phyloP scores from a whole-genome alignment of 2,888 invertebrate species.

The Parelbella ahira region DNA sequence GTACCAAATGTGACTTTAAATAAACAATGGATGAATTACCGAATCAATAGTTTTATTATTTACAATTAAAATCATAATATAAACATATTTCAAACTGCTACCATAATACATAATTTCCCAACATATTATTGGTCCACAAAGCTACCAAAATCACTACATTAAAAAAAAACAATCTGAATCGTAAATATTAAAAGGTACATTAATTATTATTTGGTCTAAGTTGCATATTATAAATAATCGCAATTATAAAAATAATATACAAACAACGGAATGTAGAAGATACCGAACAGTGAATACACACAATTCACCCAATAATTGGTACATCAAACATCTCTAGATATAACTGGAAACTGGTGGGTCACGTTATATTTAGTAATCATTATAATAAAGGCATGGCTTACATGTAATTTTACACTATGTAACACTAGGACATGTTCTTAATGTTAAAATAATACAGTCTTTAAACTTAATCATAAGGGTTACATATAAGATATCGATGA shows the following conservation, averaged over 20 bases:
- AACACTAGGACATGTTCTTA: conserved; percentile 74
- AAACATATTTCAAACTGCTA: conserved; percentile 71
- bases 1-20: conserved; percentile 34
- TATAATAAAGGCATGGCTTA: conserved; percentile 62
- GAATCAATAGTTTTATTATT: conserved; percentile 76
- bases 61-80: conserved; percentile 72
- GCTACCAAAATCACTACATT: conserved; percentile 71
- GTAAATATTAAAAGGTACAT: conserved; percentile 77
- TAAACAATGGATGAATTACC: conserved; percentile 48
- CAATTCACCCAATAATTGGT: conserved; percentile 58
- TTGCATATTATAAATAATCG: conserved; percentile 77
- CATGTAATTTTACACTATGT: conserved; percentile 72
- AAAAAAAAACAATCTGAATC: conserved; percentile 61
- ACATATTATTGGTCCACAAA: conserved; percentile 75
- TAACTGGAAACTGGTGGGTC: conserved; percentile 80
- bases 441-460: conserved; percentile 77
- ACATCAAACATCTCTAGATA: conserved; percentile 72
- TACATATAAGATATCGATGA: conserved; percentile 67
- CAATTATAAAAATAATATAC: conserved; percentile 71
- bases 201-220: conserved; percentile 81
- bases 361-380: conserved; percentile 61
- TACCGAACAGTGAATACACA: conserved; percentile 65
- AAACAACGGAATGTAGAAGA: conserved; percentile 78
- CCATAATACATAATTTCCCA: conserved; percentile 68
- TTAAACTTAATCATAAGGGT: conserved; percentile 74